Conservation (phyloP, 2,888 invertebrate genomes). For the Heliconius ismenius region DNA sequence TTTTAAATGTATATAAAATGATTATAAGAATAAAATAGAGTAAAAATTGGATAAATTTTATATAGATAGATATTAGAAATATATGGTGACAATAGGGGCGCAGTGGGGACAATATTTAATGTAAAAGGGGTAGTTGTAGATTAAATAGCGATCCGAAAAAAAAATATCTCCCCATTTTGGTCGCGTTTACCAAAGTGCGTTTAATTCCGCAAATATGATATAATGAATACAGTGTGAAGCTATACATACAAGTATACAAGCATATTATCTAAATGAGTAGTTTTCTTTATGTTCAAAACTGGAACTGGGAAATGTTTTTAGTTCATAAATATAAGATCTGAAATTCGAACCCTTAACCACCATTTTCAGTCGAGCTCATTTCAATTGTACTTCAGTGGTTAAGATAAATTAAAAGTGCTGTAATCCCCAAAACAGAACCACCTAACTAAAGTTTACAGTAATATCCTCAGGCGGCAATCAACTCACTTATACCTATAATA, state of each 20-base stretch:
- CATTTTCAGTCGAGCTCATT: background rate
- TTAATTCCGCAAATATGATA: too few species aligned
- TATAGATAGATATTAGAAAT: background rate
- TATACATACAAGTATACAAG: too few species aligned
- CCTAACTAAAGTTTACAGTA: slow-evolving; percentile 44
- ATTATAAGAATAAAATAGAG: background rate
- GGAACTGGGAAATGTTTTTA: background rate
- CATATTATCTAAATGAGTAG: too few species aligned
- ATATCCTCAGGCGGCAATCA: slow-evolving; percentile 59
- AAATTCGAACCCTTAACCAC: background rate
- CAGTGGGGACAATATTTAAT: too few species aligned
- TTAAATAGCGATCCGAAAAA: background rate
- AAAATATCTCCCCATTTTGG: too few species aligned
- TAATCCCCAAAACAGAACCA: background rate
- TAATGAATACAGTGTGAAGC: too few species aligned
- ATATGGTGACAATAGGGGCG: background rate
- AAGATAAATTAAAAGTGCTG: background rate
- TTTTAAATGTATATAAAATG: background rate
- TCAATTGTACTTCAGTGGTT: background rate
- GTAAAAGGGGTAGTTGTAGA: background rate
- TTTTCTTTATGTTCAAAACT: background rate
- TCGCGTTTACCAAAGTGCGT: too few species aligned
- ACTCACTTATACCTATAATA: slow-evolving; percentile 55
- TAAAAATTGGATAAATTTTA: background rate
- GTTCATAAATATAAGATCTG: background rate